Evolutionary conservation across 2,888 invertebrate species (phyloP), one percentile per base, ranked within the genome.

Genomic region (Meghimatium bilineatum): DNA sequence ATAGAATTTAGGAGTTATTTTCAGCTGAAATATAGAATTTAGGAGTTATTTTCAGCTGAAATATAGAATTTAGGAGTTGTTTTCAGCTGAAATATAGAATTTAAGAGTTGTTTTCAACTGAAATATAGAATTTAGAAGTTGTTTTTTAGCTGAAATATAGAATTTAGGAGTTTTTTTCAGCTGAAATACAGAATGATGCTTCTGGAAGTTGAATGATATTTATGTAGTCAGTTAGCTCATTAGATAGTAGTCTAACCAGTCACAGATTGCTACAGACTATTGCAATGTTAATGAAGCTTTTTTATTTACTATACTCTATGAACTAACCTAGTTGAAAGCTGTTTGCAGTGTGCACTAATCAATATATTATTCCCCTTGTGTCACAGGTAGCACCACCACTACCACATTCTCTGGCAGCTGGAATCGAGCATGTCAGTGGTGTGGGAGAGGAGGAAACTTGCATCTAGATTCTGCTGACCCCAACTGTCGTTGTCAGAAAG

Each of bases 361-460:
- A 23, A 38, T 26, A 3, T 80, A 32, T 71, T 71, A 56, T 81
- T 74, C 81, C 77, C 38, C 77, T 76, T 78, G 60, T 83, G 67
- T 80, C 80, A 72, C 84, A 84, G 80, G 85, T 82, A 66, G 38
- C 36, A 29, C 74, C 66, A 69, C 67, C 23, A 80, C 74, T 17
- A n/a, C n/a, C 44, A 12, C 44, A 44, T 63, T 76, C 29, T 69
- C 32, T 29, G 71, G 49, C 84, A 85, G 88, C 38, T 90, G 90
- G 90, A 87, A 87, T 74, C 87, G 90, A 80, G 89, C 90, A 60
- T 91, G 91, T 87, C 85, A 84, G 63, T 88, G 89, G 85, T 91
- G 91, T 87, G 91, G 91, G 38, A 89, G 88, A 77, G 91, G 91
- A 81, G 90, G 89, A 88, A 91, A 90, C 87, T 87, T 91, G 80